phyloP scores from a whole-genome alignment of 2,888 invertebrate genomes.

The Amphipoea lucens region DNA sequence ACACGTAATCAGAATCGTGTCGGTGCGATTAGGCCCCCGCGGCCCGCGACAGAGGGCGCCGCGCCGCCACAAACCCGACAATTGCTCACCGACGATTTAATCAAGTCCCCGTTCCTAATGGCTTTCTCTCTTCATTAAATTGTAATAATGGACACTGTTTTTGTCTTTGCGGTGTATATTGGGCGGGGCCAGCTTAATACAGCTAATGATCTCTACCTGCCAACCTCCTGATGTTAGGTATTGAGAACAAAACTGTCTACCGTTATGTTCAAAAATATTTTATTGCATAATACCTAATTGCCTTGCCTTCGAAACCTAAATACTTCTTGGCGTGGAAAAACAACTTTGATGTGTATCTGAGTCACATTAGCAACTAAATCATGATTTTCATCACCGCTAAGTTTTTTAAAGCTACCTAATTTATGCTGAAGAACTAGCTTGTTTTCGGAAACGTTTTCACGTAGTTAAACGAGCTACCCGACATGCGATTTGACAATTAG shows the following conservation, averaged over 20 bases:
- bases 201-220: slow-evolving; percentile 70
- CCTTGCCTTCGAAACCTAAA: slow-evolving; percentile 47
- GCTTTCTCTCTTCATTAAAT: slow-evolving; percentile 88
- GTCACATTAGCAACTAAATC: slow-evolving; percentile 76
- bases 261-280: slow-evolving; percentile 30
- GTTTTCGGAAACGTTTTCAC: slow-evolving; percentile 87
- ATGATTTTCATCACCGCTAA: slow-evolving; percentile 70
- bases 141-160: slow-evolving; percentile 87
- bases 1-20: slow-evolving; percentile 89
- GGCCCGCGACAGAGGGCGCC: slow-evolving; percentile 78
- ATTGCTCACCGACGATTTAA: slow-evolving; percentile 87
- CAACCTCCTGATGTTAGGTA: slow-evolving; percentile 46
- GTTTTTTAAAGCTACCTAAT: slow-evolving; percentile 75
- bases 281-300: slow-evolving; percentile 35
- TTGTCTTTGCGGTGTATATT: slow-evolving; percentile 77
- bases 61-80: slow-evolving; percentile 75
- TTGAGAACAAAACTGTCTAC: slow-evolving; percentile 52
- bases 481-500: slow-evolving; percentile 85
- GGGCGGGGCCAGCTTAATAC: slow-evolving; percentile 76
- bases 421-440: slow-evolving; percentile 81
- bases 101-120: slow-evolving; percentile 86
- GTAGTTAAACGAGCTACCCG: slow-evolving; percentile 78
- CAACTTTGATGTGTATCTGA: slow-evolving; percentile 71
- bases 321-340: slow-evolving; percentile 61
- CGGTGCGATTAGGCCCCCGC: slow-evolving; percentile 85